Percentiles rank a stretch among this genome's conserved stretches.
Conservation (phyloP, 2,888 invertebrate genomes). For the Drosophila histrio region DNA sequence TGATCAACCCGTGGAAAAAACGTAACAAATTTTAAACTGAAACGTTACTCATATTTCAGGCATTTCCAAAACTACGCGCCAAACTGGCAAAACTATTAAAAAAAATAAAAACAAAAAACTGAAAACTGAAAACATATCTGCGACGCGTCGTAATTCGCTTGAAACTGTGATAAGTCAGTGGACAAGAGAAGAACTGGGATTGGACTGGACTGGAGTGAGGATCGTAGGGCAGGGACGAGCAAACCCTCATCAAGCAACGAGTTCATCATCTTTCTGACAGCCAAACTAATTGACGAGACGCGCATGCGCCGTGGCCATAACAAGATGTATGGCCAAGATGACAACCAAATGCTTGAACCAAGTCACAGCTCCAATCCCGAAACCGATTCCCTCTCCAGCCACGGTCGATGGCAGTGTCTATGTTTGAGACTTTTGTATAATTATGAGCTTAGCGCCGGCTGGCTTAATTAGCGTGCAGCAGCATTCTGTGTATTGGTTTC, state of each 20-base stretch:
- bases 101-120: slow-evolving; percentile 11
- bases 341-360: slow-evolving; percentile 56
- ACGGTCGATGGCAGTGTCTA: slow-evolving; percentile 36
- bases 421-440: slow-evolving; percentile 66
- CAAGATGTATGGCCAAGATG: slow-evolving; percentile 74
- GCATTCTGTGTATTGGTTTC: slow-evolving; percentile 75
- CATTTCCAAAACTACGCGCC: slow-evolving; percentile 64
- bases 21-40: slow-evolving; percentile 9
- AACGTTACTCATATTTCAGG: slow-evolving; percentile 75
- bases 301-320: slow-evolving; percentile 72
- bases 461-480: slow-evolving; percentile 66
- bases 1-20: slow-evolving; percentile 32
- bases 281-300: slow-evolving; percentile 83
- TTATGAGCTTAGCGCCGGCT: slow-evolving; percentile 82
- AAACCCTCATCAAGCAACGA: slow-evolving; percentile 82
- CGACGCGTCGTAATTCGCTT: slow-evolving; percentile 74
- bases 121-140: slow-evolving; percentile 40
- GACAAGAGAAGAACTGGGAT: slow-evolving; percentile 28
- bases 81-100: slow-evolving; percentile 75
- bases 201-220: slow-evolving; percentile 27
- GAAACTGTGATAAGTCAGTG: slow-evolving; percentile 77
- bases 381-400: not conserved
- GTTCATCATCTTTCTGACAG: slow-evolving; percentile 83
- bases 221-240: slow-evolving; percentile 36
- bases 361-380: slow-evolving; percentile 1